Base-by-base conservation (phyloP, 2,888 invertebrate genomes). In the Rhamnusium bicolor region DNA sequence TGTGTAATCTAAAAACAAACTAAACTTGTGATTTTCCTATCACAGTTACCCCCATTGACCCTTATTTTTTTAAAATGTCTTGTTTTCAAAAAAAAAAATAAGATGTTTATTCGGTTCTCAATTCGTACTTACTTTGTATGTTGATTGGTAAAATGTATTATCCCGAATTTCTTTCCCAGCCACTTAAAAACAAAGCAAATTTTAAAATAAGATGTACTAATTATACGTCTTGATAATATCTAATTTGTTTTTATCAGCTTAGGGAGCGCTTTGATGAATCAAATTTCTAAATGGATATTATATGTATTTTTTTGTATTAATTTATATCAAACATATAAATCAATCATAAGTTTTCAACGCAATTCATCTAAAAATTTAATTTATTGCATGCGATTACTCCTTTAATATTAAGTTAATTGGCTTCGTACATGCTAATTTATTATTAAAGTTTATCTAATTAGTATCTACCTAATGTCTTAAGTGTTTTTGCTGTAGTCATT, bases 401-500 rank as follows among this genome's bases (percentile, higher is more conserved):
- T 56, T 56, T 56, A 27, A 14, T 27, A 56, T 8, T n/a, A 10
- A 19, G 51, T 7, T 56, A 27, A 56, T 27, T 56, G 54, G 27
- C 27, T n/a, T 54, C 14, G n/a, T 27, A 14, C 27, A 56, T 24
- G 54, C 54, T 56, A 56, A 56, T 56, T 56, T 27, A 56, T 56
- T 56, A 56, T 56, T 56, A 27, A 56, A 24, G 27, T 56, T 24
- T 56, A 56, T 14, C 27, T 56, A 27, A 27, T 27, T 24, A n/a
- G 19, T n/a, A 24, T 6, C 24, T 24, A 24, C 3, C n/a, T n/a
- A 14, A 40, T n/a, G n/a, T 40, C n/a, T 40, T n/a, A 40, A 40
- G n/a, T 10, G n/a, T 12, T 40, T 40, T 40, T 40, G 40, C 40
- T 10, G 40, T n/a, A 40, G 40, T 40, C n/a, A 32, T 32, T 32